Base-by-base conservation (phyloP, 2,113 vertebrate species). In the Ivindomyrus marchei region DNA sequence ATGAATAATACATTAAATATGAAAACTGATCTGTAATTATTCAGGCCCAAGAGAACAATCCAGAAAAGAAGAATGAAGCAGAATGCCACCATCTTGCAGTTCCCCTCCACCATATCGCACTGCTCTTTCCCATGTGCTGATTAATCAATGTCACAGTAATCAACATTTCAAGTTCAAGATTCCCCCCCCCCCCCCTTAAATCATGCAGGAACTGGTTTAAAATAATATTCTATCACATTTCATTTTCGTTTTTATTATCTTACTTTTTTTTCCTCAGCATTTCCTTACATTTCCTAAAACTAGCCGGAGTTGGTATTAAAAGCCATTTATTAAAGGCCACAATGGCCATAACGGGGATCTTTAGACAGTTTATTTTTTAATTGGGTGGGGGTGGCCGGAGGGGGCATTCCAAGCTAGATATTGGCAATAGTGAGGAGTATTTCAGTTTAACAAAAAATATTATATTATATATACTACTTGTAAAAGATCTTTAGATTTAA, bases 1-100 rank as follows among this genome's bases (percentile, higher is more conserved):
- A 80, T 80, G 74, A 80, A 80, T 80, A 80, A 80, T 80, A 80
- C 74, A 80, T 80, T 80, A 80, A 80, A 80, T 42, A 80, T 80
- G 74, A 80, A 80, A 80, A 80, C 74, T 17, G 74, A 80, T 80
- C 74, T 80, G 74, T 42, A 80, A 80, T 80, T 80, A 80, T 80
- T 80, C 74, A 80, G 74, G 15, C 74, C 74, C 74, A 36, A 80
- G 74, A 80, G 74, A 80, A 80, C 74, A 42, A 80, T 42, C 74
- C 74, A 80, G 74, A 80, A 42, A 39, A 42, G 36, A 17, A 4
- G 74, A 80, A 19, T 80, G 74, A 80, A 80, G 74, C 36, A 80
- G 74, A 80, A 80, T 70, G 62, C 4, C 74, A 42, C 74, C 36
- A 42, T 80, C 39, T 80, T 42, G 13, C 74, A 17, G 13, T 4